These are phyloP conservation scores for Parauchenoglanis punctatus DNA, from an alignment of 2,797 vertebrate species.

Conservation along the genomic window DNA sequence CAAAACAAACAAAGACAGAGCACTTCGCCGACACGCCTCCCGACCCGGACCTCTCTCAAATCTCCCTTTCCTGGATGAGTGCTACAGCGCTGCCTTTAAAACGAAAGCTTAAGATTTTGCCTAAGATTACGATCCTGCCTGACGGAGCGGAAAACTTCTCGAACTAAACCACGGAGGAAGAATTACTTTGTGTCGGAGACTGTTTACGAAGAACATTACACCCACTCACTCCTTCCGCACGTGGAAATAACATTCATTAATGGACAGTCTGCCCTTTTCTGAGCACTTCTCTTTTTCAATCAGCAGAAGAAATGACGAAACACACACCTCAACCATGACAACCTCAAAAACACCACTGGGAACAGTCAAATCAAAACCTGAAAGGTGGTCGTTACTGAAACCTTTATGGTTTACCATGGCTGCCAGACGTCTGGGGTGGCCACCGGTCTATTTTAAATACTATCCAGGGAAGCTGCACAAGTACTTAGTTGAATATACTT, in stretches of 20 bases:
- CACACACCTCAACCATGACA: not conserved
- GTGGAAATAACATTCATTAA: not conserved
- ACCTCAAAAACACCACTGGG: not conserved
- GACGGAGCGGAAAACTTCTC: not conserved
- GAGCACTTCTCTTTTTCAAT: not conserved
- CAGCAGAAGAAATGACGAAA: not conserved
- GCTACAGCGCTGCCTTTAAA: not conserved
- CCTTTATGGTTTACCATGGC: not conserved
- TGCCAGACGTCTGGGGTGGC: not conserved
- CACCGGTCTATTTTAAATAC: not conserved
- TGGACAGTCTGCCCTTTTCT: not conserved
- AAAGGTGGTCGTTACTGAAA: not conserved
- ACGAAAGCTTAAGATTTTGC: not conserved
- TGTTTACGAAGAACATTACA: conserved; percentile 3
- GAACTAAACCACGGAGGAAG: not conserved
- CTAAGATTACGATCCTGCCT: not conserved
- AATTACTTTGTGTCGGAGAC: not conserved
- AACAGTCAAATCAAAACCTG: not conserved
- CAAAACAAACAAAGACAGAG: not conserved
- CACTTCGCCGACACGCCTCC: no score
- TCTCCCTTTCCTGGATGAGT: not conserved
- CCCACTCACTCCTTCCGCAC: not conserved
- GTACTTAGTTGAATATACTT: not conserved
- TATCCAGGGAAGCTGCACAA: not conserved
- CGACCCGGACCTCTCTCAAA: not conserved